Percentiles rank a stretch among this genome's conserved stretches.
Conservation (phyloP, 2,797 vertebrate species). For the Phylloscopus collybita region DNA sequence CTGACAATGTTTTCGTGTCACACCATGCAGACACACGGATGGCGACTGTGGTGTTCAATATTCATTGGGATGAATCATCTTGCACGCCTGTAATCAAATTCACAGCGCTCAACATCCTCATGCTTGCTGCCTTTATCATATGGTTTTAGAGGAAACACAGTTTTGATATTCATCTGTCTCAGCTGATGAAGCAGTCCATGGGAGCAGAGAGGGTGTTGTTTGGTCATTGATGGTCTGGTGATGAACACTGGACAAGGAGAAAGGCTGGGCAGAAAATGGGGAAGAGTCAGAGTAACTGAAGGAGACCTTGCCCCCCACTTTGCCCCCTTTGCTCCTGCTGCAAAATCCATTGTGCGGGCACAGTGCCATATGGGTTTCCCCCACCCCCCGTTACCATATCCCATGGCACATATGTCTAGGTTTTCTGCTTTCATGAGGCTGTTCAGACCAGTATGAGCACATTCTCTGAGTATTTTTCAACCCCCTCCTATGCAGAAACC, state of each 20-base stretch:
- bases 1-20: neutral
- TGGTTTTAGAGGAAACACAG: neutral
- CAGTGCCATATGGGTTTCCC: slow-evolving; percentile 16
- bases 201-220: neutral
- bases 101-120: neutral
- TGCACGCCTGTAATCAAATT: neutral
- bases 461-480: neutral
- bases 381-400: neutral
- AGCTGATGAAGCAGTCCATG: neutral
- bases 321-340: neutral
- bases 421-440: slow-evolving; percentile 10
- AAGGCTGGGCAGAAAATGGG: neutral
- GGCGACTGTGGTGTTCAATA: neutral
- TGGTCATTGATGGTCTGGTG: neutral
- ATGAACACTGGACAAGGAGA: neutral
- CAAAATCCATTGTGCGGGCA: neutral
- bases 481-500: slow-evolving; percentile 34
- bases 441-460: neutral
- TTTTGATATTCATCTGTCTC: neutral
- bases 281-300: neutral
- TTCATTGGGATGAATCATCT: neutral
- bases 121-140: neutral
- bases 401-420: slow-evolving; percentile 13
- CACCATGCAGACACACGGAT: neutral
- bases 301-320: too few species aligned